Conservation (phyloP, 2,113 vertebrate species). For the Elephas maximus region DNA sequence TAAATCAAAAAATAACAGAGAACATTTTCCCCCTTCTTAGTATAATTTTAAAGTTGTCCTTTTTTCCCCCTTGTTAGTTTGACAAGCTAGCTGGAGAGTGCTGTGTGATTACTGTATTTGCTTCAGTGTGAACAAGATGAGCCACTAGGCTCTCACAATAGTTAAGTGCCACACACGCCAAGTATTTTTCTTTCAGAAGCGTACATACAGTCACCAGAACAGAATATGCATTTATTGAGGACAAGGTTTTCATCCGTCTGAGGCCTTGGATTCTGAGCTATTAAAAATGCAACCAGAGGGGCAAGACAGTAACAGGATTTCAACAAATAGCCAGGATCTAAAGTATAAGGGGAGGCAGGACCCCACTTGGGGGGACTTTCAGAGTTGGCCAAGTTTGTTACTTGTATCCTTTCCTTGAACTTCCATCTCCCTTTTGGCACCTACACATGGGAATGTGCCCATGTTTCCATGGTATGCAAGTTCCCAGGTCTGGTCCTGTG, state of each 20-base stretch:
- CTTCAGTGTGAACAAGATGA: background rate
- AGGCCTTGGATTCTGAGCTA: background rate
- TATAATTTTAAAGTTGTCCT: constrained; percentile 43
- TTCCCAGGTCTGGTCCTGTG: background rate
- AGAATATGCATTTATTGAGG: constrained; percentile 7
- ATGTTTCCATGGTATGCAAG: background rate
- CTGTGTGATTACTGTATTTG: background rate
- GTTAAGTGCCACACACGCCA: background rate
- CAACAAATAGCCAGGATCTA: background rate
- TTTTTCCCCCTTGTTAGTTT: background rate
- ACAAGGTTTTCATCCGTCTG: background rate
- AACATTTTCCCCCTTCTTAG: background rate
- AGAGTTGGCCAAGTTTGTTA: background rate
- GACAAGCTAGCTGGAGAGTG: background rate
- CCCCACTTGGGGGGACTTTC: background rate
- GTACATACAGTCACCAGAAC: background rate
- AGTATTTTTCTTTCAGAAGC: constrained; percentile 12
- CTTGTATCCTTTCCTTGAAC: background rate
- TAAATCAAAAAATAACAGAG: constrained; percentile 11
- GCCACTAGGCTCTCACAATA: background rate
- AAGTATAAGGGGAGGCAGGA: background rate
- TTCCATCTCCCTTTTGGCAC: background rate
- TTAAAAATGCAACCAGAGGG: background rate
- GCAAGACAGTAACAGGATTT: background rate
- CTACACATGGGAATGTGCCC: background rate